Evolutionary conservation across 1,140 invertebrate genomes (phyloP), one percentile per base, ranked within the genome.

Genomic region (Hormaphis cornu): DNA sequence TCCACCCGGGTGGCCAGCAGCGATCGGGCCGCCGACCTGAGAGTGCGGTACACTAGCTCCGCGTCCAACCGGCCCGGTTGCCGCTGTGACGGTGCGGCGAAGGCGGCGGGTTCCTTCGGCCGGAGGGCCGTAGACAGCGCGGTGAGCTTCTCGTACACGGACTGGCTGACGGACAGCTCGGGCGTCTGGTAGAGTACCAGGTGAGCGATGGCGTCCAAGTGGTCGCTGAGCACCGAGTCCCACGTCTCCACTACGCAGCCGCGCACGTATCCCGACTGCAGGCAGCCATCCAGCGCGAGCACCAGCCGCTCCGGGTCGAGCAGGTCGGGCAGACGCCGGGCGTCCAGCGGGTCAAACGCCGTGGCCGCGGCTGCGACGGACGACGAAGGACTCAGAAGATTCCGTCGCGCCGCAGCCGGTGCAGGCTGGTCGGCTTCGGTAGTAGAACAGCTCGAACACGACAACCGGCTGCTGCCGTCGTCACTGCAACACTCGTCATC

Each of bases 221-320:
- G 61, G 1, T 66, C 61, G 28, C 61, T 66, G 61, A 66, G 61
- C 28, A 28, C 61, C 18, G 26, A 26, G 61, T 66, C 61, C 61
- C 61, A 66, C 42, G 61, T 66, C 14, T 66, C 61, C 1, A 66
- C 44, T 28, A 66, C 44, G 28, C 61, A 66, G 14, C 61, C 61
- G 10, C 61, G 61, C n/a, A 66, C 42, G 61, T 66, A 66, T 8
- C 24, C 61, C 5, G 61, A 22, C 3, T 3, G 2, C n/a, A 66
- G 44, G 16, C 61, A 66, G 8, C 18, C 44, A 28, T 66, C 61
- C 61, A 66, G 42, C 10, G 35, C 44, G 61, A 44, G 5, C 44
- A 66, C 61, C 28, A 66, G 28, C 0, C 28, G 44, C 1, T 6
- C 42, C 28, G 61, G 18, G 28, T 66, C 61, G 44, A 66, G 50